phyloP scores from a whole-genome alignment of 2,888 invertebrate genomes.

The Macaria liturata region DNA sequence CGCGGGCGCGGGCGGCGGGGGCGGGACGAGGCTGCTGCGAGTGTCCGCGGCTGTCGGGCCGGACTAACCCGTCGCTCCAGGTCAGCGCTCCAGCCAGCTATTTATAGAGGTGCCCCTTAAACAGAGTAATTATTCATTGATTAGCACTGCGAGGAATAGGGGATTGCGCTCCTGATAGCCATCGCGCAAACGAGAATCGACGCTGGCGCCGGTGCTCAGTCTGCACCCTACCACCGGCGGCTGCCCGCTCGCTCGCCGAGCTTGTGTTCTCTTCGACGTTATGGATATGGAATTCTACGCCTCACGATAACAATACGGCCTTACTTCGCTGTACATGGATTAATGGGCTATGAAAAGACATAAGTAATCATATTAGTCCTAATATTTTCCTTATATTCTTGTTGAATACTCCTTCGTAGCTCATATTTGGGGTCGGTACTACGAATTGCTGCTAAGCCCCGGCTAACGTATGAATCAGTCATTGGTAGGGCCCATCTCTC shows the following conservation, averaged over 20 bases:
- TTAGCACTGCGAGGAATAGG: constrained; percentile 83
- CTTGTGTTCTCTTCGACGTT: no score
- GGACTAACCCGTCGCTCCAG: constrained; percentile 83
- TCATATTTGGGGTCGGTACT: no score
- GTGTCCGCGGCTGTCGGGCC: constrained; percentile 79
- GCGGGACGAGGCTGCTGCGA: constrained; percentile 63
- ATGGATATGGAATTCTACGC: no score
- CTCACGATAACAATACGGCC: no score
- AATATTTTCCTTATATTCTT: no score
- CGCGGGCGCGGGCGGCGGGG: constrained; percentile 38
- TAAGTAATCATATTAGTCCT: no score
- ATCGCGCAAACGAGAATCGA: constrained; percentile 79
- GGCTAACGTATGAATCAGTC: no score
- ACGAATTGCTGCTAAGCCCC: no score
- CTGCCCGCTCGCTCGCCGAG: constrained; percentile 1
- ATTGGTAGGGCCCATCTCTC: constrained; percentile 6
- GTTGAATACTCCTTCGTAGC: no score
- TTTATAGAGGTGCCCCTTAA: constrained; percentile 83
- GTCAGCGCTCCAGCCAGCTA: constrained; percentile 83
- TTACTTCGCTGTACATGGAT: no score
- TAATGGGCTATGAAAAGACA: no score
- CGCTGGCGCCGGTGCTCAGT: constrained; percentile 69
- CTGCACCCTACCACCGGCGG: constrained; percentile 32
- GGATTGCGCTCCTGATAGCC: constrained; percentile 82
- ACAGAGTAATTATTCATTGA: constrained; percentile 84